Evolutionary conservation across 2,113 vertebrate species (phyloP).

Genomic region (Urocolius indicus): DNA sequence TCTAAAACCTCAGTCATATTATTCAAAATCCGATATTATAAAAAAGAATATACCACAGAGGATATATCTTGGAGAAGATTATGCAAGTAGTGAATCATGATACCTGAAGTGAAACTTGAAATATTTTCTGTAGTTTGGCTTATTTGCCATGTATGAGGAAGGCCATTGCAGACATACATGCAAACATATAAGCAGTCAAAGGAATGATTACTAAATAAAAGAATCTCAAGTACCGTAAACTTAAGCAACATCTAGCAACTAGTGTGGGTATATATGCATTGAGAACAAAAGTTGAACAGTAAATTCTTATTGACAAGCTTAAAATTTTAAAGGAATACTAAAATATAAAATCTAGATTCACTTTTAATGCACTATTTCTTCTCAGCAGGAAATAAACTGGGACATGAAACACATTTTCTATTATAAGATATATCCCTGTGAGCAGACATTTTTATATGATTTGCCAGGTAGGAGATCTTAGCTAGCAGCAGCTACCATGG

Average conservation of each 20-base stretch:
- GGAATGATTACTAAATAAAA: not conserved
- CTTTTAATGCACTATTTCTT: slow-evolving; percentile 3
- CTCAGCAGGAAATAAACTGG: not conserved
- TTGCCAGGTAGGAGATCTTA: not conserved
- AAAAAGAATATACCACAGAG: not conserved
- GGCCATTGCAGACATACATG: not conserved
- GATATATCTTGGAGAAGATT: not conserved
- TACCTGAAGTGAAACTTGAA: not conserved
- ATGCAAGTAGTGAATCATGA: not conserved
- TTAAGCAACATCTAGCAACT: not conserved
- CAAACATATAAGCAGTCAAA: not conserved
- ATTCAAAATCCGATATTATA: not conserved
- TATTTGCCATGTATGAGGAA: not conserved
- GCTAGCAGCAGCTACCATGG: not conserved
- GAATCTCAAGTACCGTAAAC: not conserved
- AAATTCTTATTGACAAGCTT: not conserved
- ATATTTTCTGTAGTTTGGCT: not conserved
- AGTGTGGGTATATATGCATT: not conserved
- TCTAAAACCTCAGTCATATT: not conserved
- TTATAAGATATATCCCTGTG: not conserved
- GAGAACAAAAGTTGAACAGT: not conserved
- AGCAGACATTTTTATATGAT: not conserved
- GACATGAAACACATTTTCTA: not conserved
- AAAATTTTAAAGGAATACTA: not conserved
- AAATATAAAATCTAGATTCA: not conserved